Evolutionary conservation across 2,113 vertebrate species (phyloP).

Genomic region (Catharus minimus): DNA sequence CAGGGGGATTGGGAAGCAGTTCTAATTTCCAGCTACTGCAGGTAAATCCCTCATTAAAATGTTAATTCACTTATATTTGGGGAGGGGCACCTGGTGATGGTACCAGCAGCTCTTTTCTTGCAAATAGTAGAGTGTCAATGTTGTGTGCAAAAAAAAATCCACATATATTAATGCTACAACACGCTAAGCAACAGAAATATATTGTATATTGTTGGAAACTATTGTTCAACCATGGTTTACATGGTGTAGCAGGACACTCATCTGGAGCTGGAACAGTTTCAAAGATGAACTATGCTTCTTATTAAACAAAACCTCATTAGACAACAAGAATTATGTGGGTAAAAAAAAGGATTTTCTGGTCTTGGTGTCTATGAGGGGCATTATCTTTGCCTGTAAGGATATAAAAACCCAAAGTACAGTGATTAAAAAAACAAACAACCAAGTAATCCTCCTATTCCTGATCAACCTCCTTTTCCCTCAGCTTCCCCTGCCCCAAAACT

Average conservation of each 20-base stretch:
- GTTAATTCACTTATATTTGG: neutral
- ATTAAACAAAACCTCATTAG: neutral
- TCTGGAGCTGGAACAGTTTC: neutral
- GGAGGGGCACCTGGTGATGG: neutral
- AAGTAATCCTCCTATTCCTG: neutral
- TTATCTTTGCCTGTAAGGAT: neutral
- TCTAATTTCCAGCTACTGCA: slow-evolving; percentile 5
- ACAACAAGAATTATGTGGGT: neutral
- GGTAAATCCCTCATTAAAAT: neutral
- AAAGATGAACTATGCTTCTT: neutral
- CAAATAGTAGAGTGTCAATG: neutral
- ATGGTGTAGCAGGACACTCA: neutral
- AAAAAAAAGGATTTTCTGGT: neutral
- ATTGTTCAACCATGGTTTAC: neutral
- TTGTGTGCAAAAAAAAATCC: neutral
- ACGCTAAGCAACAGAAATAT: neutral
- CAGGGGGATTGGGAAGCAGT: neutral
- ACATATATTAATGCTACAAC: neutral
- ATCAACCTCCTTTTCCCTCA: neutral
- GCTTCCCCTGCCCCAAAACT: neutral
- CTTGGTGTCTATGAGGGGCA: neutral
- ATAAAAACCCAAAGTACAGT: neutral
- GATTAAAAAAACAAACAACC: neutral
- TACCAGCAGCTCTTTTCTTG: neutral
- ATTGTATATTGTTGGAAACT: too few relatives aligned